These are phyloP conservation scores for Disparrhopalites patrizii DNA, from an alignment of 2,888 invertebrate species.

Conservation along the genomic window DNA sequence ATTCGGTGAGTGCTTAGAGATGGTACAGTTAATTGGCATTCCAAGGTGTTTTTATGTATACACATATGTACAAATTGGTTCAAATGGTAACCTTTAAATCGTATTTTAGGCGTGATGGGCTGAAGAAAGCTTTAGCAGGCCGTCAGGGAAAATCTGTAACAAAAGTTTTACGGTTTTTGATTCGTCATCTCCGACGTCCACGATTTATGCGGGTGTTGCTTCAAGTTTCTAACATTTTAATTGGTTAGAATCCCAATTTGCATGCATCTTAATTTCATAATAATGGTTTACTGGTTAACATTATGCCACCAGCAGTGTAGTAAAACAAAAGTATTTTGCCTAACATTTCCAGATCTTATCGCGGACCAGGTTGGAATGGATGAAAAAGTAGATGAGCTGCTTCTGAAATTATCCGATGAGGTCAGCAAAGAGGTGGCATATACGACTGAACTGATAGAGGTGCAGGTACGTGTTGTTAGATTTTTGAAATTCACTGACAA, in stretches of 20 bases:
- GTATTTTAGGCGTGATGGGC: constrained; percentile 62
- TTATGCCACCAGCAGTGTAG: no score
- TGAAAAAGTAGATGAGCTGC: constrained; percentile 60
- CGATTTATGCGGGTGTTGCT: constrained; percentile 70
- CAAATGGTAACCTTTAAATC: not conserved
- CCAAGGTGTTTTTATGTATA: not conserved
- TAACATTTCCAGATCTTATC: constrained; percentile 62
- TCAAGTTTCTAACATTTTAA: constrained; percentile 68
- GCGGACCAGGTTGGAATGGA: constrained; percentile 63
- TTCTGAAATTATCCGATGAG: constrained; percentile 60
- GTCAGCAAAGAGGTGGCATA: constrained; percentile 62
- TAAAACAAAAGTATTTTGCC: no score
- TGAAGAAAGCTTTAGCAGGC: constrained; percentile 70
- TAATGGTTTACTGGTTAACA: no score
- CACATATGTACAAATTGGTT: not conserved
- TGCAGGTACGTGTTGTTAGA: constrained; percentile 50
- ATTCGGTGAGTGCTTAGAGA: constrained; percentile 56
- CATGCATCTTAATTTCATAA: no score
- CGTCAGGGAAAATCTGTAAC: constrained; percentile 64
- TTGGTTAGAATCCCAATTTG: constrained; percentile 55
- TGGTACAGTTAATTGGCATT: constrained; percentile 5
- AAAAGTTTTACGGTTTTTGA: constrained; percentile 70
- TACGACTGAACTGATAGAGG: constrained; percentile 51
- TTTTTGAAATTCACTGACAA: not conserved
- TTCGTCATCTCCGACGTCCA: constrained; percentile 66